phyloP scores from a whole-genome alignment of 2,888 invertebrate species.

The Leucozona laternaria region DNA sequence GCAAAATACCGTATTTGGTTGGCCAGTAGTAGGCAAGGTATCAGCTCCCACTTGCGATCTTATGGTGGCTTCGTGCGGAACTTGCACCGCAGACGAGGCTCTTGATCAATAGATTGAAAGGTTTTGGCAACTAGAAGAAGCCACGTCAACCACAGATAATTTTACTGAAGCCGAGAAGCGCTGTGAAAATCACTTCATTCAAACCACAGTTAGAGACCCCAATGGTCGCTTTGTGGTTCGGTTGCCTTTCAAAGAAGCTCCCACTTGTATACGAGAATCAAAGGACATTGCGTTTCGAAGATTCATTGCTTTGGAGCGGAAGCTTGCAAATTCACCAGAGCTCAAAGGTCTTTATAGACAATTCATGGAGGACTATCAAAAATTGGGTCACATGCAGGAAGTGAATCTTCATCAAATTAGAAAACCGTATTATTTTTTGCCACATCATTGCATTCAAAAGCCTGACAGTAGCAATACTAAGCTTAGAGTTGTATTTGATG shows the following conservation, averaged over 20 bases:
- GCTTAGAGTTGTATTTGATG: too few species aligned
- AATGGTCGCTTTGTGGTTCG: not conserved
- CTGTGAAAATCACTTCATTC: not conserved
- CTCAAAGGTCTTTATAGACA: not conserved
- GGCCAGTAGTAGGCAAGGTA: too few species aligned
- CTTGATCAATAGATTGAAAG: not conserved
- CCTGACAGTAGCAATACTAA: not conserved
- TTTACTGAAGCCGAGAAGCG: not conserved
- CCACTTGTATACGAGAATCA: too few species aligned
- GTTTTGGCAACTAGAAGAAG: not conserved
- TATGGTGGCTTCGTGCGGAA: not conserved
- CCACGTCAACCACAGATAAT: too few species aligned
- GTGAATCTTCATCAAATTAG: too few species aligned
- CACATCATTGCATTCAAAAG: conserved; percentile 7
- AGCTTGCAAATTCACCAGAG: not conserved
- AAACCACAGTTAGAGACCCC: not conserved
- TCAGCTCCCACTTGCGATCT: not conserved
- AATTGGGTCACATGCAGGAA: conserved; percentile 23
- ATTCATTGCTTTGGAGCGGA: not conserved
- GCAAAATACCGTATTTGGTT: too few species aligned
- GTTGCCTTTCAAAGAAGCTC: not conserved
- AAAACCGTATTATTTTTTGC: conserved; percentile 21
- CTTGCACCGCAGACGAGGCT: not conserved
- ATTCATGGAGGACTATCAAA: conserved; percentile 8
- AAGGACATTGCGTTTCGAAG: conserved; percentile 1